Evolutionary conservation across 2,797 vertebrate species (phyloP), one percentile per base, ranked within the genome.

Genomic region (Manis javanica): DNA sequence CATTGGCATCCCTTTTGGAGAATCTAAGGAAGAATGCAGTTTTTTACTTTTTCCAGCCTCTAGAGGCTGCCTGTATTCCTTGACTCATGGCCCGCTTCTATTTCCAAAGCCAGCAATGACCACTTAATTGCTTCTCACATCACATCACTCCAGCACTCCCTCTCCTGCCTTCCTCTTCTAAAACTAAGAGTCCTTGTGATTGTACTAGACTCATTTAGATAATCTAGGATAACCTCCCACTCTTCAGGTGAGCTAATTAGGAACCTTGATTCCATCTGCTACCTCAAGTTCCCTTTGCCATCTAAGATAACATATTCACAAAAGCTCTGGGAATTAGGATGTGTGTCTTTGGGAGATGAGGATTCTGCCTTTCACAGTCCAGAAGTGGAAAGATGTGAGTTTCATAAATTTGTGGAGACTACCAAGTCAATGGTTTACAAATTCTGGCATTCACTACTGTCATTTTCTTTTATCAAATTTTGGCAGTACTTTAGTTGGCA

Each of bases 401-500:
- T 51, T 53, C 37, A 12, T 53, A 46, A 19, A 57, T 53, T 64
- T 94, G 81, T 71, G 83, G 29, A 78, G 18, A 59, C 64, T 84
- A 18, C 21, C 31, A 66, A 55, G n/a, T 72, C 89, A 91, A 93
- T 42, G 11, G 3, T 49, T 24, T 61, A 4, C 13, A 16, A 69
- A 53, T 68, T 93, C 51, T 94, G 53, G 46, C 63, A 79, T 92
- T 89, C 94, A 75, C 18, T 77, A 7, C 29, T 26, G 16, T 85
- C 34, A 71, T 87, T 92, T 92, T 71, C 63, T 53, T 1, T 68
- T 83, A 51, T 11, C 42, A 57, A 71, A 34, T 78, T 90, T 92
- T 74, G 57, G 15, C 51, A 69, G 4, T 87, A 49, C 19, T 92
- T 90, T 59, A 29, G 6, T 15, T 83, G 61, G 11, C 18, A 81